Evolutionary conservation across 2,888 invertebrate species (phyloP), one percentile per base, ranked within the genome.

Genomic region (Luperina nickerlii): DNA sequence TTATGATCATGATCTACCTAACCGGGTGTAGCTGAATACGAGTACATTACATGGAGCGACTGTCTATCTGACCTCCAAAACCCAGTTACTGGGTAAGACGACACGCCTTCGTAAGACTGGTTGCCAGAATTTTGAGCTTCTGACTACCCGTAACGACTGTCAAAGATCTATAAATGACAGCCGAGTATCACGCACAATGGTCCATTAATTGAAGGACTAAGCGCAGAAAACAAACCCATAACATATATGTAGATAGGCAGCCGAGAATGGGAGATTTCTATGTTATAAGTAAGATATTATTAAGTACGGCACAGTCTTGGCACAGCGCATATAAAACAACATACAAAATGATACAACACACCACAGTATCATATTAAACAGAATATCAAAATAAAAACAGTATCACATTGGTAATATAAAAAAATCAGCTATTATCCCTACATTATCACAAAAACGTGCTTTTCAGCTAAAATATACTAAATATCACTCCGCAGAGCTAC

Each of bases 401-500:
- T 1, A 5, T 60, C 5, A n/a, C 1, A 13, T n/a, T 5, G 60
- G n/a, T n/a, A 60, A n/a, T n/a, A 62, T 4, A 48, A 38, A 65
- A 60, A 20, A 65, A n/a, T 60, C 18, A 0, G 11, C n/a, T 20
- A 24, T 20, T 27, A 24, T 15, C 54, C 15, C 3, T 1, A 57
- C 11, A 72, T 57, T 18, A 75, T 15, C 9, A 42, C 48, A 51
- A 62, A 60, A 74, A 51, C 27, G n/a, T 24, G 38, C 38, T 27
- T 65, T 20, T 24, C 8, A 69, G 15, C 48, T 60, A 60, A 83
- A 81, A 42, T 42, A 76, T 70, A 48, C 62, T 32, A 20, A 83
- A 76, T 83, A 38, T 62, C 69, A 84, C 74, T 74, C 54, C 2
- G 42, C 38, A 27, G 66, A 73, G 67, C 76, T 67, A 73, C 71